Evolutionary conservation across 2,113 vertebrate species (phyloP), one percentile per base, ranked within the genome.

Genomic region (Cyprinodon tularosa): DNA sequence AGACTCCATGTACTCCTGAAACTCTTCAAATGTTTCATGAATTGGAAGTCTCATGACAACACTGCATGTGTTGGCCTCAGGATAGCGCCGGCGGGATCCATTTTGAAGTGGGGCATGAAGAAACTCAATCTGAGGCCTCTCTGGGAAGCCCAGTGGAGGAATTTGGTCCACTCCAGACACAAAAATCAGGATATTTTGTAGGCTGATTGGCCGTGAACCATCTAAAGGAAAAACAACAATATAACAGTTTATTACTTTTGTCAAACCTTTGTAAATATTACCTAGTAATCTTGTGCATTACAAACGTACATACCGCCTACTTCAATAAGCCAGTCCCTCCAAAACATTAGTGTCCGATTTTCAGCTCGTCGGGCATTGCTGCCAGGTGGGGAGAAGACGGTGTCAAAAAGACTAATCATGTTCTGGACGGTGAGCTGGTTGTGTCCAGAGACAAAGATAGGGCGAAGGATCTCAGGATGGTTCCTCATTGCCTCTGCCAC

Each of bases 351-450:
- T 17, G 53, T 57, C 53, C 11, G 53, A 57, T 57, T 57, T 57
- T 57, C 17, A 20, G 53, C 17, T 57, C 17, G 15, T 57, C 8
- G 15, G 53, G 53, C 53, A 57, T 57, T 57, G 53, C 53, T 57
- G 53, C 53, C 53, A 57, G 53, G 53, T 57, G 53, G 53, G 53
- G 53, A 57, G 53, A 57, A 57, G 53, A 57, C 53, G 15, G 53
- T 57, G 15, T 57, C 53, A 57, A 57, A 57, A 57, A 57, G 53
- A 57, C 3, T 57, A 3, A 57, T 57, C 53, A 57, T 57, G 53
- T 20, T 57, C 53, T 57, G 53, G 14, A 20, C 17, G 17, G 53
- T 57, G 15, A 57, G 53, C 53, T 17, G 14, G 53, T 20, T 20
- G 53, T 57, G 53, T 57, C 53, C 53, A 57, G 53, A 57, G 17